phyloP scores from a whole-genome alignment of 2,113 vertebrate species.

The Cariama cristata region DNA sequence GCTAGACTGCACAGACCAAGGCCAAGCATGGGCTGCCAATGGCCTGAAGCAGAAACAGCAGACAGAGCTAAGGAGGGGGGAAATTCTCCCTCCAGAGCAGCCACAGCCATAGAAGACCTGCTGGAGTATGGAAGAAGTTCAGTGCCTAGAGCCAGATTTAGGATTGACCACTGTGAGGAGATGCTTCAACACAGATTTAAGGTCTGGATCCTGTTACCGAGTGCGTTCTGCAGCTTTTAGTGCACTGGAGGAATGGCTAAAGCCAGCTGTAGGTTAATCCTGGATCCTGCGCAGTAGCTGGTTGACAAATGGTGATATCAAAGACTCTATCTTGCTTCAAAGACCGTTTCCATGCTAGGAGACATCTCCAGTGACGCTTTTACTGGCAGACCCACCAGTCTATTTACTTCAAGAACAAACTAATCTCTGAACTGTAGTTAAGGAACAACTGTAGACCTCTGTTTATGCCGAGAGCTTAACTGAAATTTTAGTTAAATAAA shows the following conservation, averaged over 20 bases:
- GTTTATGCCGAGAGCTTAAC: not conserved
- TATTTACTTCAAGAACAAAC: conserved; percentile 12
- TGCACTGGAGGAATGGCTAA: not conserved
- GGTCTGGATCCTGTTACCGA: not conserved
- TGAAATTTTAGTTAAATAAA: not conserved
- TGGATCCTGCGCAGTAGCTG: not conserved
- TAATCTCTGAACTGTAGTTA: not conserved
- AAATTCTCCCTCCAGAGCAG: not conserved
- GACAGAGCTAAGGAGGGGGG: not conserved
- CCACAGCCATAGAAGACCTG: not conserved
- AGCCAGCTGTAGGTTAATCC: conserved; percentile 17
- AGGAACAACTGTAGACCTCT: not conserved
- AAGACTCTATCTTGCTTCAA: not conserved
- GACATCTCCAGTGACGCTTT: not conserved
- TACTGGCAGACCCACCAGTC: not conserved
- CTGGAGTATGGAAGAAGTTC: not conserved
- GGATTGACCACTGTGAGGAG: not conserved
- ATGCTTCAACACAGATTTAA: not conserved
- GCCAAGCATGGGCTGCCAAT: not conserved
- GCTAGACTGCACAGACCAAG: not conserved
- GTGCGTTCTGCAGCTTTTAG: not conserved
- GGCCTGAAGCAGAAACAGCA: not conserved
- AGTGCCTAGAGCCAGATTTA: not conserved
- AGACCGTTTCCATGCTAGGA: not conserved
- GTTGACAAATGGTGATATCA: conserved; percentile 7